Evolutionary conservation across 2,113 vertebrate genomes (phyloP), one percentile per base, ranked within the genome.

Genomic region (Daubentonia madagascariensis): DNA sequence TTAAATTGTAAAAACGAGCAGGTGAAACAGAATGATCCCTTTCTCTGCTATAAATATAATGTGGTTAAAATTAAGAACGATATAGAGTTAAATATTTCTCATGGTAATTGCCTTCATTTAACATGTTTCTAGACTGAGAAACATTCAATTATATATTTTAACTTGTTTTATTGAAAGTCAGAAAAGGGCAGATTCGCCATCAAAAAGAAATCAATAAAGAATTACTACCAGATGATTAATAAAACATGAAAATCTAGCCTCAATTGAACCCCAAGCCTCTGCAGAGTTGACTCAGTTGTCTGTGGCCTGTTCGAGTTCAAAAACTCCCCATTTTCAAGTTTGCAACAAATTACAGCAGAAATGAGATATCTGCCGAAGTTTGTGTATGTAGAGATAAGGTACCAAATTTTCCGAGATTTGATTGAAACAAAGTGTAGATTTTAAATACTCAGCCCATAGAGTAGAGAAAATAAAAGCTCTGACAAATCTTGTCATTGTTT

Each of bases 31-130:
- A 92, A 52, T 0, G 0, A 35, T 28, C 37, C 18, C 40, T 65
- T 79, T 72, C 65, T 89, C 65, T 40, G 63, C 37, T 67, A 40
- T 7, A 70, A 37, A 88, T 25, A 83, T 2, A 83, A 48, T 8
- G 37, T 73, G 87, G 18, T 65, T 92, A 85, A 85, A 89, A 89
- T 80, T 43, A 79, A 72, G n/a, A 78, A n/a, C 20, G 45, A 54
- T 14, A 57, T 0, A 57, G 17, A 92, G 43, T 50, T 76, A 70
- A 93, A 68, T 78, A 59, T 22, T 84, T 61, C 16, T 84, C 78
- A 61, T 37, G 52, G 40, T 52, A 35, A 76, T 54, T 68, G 73
- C 40, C 68, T 68, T 75, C 59, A 92, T 52, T 83, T 50, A 75
- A 40, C 48, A 57, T 43, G 45, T 88, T 32, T 88, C 61, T 52